Base-by-base conservation (phyloP, 2,113 vertebrate genomes). In the Cheilinus undulatus region DNA sequence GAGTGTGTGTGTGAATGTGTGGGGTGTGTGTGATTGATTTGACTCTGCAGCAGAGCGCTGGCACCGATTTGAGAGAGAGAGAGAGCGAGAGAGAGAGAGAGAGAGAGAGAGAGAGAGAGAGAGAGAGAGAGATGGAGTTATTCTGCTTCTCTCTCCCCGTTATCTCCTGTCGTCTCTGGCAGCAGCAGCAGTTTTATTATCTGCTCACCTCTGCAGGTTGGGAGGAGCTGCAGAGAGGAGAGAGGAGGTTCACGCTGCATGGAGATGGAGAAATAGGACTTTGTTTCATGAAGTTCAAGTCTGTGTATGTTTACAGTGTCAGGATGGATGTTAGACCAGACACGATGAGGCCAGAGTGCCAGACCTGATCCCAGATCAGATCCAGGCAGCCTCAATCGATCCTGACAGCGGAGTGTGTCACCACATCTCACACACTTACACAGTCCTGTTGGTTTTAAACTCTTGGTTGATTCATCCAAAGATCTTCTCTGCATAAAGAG, bases 321-420 rank as follows among this genome's bases (percentile, higher is more conserved):
- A 49, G 14, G 58, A 66, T 30, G 38, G 43, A 59, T 48, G 69
- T 68, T 50, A 30, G 45, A 75, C 52, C 71, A 81, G 74, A 83
- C 71, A 73, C 1, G 34, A n/a, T 11, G 17, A 58, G 59, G 76
- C 76, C 68, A 72, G n/a, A 32, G 51, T 54, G 76, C 73, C 83
- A 73, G 62, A 43, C 71, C 72, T 45, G 56, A 57, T 69, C 62
- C 78, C 63, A 57, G 63, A 62, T 76, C 61, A 57, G 59, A 58
- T 75, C 57, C 1, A 14, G 74, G 64, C 67, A 89, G 58, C 45
- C 61, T 78, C 69, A 62, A 83, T 82, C 24, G 48, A 83, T 82
- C 66, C 69, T 86, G 87, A 90, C 83, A 87, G 85, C 81, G 71
- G 67, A 78, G 69, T 82, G 81, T 87, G 85, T 89, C 83, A 87